Evolutionary conservation across 1,140 invertebrate genomes (phyloP), one percentile per base, ranked within the genome.

Genomic region (Epicauta chinensis): DNA sequence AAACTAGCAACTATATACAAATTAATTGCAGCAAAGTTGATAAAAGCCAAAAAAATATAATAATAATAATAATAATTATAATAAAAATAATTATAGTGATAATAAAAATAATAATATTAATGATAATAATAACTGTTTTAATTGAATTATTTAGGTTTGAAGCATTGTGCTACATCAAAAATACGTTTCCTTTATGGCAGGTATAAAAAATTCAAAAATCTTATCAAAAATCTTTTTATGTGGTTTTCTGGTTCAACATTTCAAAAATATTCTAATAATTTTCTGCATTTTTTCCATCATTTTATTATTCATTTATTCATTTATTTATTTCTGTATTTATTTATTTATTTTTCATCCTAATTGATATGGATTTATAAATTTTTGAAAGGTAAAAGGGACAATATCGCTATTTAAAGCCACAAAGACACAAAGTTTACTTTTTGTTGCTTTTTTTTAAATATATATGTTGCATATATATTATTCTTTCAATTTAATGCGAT

Each of bases 191-290:
- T 37, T 40, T 30, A 23, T 40, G 46, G 55, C 51, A 53, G 55
- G 51, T 57, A 57, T 57, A 53, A 57, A 56, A 56, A 57, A 57
- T 57, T 53, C 55, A 57, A 57, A 57, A 57, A 57, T 37, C 14
- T 46, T 53, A 53, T 57, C 46, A 57, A 57, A 57, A 57, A 57
- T 53, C 46, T 47, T 32, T 32, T 37, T 35, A 46, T 46, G 43
- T 29, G 13, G 15, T n/a, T 38, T 38, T n/a, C n/a, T n/a, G n/a
- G 23, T 47, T 47, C 35, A 15, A 45, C 12, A 38, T 49, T 49
- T 38, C 46, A 49, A 49, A 49, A 49, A 49, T 49, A 49, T 58
- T 17, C 44, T 49, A 47, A 17, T 48, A 54, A 54, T 37, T 46
- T 36, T 51, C 41, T 42, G 53, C 29, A 31, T 5, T 5, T 23